Evolutionary conservation across 2,888 invertebrate species (phyloP).

Genomic region (Eustalomyia histrio): DNA sequence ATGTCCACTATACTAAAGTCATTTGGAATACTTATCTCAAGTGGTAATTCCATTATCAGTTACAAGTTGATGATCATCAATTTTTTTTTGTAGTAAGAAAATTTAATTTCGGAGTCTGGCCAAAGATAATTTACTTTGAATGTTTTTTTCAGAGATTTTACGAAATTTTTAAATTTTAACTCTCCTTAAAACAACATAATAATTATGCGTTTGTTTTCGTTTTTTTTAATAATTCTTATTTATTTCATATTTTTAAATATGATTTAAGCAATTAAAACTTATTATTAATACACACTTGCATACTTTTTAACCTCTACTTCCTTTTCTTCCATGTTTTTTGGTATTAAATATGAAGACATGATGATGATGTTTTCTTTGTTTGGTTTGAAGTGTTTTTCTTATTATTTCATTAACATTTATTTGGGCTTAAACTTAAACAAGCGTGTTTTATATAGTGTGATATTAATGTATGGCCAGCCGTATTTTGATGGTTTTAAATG

Average conservation of each 20-base stretch:
- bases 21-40: too few species aligned
- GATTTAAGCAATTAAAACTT: constrained; percentile 25
- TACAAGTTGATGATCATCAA: too few species aligned
- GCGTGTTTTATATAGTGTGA: constrained; percentile 36
- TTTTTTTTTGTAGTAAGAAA: too few species aligned
- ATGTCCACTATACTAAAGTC: too few species aligned
- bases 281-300: constrained; percentile 26
- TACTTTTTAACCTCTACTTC: neutral
- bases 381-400: constrained; percentile 2
- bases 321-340: neutral
- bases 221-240: neutral
- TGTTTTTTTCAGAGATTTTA: too few species aligned
- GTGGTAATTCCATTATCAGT: too few species aligned
- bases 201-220: neutral
- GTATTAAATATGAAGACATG: neutral
- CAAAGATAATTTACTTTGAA: neutral
- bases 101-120: too few species aligned
- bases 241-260: constrained; percentile 17
- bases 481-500: constrained; percentile 6
- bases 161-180: too few species aligned
- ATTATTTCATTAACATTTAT: constrained; percentile 37
- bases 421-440: constrained; percentile 53
- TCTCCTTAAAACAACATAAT: neutral
- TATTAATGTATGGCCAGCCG: constrained; percentile 34
- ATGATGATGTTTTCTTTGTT: constrained; percentile 13